A percentile compares a stretch with the other conserved stretches of the same genome.
phyloP scores from a whole-genome alignment of 2,888 invertebrate genomes.

The Coenonympha arcania region DNA sequence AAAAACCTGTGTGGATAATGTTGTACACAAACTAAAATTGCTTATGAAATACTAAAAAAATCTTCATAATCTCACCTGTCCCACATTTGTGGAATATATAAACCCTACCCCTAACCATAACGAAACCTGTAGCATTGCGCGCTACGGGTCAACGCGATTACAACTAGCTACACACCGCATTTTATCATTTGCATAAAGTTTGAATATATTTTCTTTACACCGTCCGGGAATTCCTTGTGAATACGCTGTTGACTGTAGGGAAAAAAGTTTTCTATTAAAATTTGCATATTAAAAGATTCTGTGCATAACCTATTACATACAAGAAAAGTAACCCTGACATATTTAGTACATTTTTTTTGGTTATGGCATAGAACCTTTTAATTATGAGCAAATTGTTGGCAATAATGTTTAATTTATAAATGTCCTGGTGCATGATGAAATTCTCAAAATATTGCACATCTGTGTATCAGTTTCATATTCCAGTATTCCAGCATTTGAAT shows the following conservation, averaged over 20 bases:
- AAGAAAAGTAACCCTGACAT: background rate
- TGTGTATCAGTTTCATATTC: background rate
- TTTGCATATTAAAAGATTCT: constrained; percentile 67
- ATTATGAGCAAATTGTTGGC: constrained; percentile 50
- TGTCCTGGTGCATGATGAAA: background rate
- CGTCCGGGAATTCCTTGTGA: constrained; percentile 68
- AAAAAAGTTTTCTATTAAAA: constrained; percentile 70
- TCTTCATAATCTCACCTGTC: constrained; percentile 72
- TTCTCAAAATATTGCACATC: background rate
- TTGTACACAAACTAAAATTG: constrained; percentile 52
- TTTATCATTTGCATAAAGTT: constrained; percentile 62
- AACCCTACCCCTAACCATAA: constrained; percentile 70
- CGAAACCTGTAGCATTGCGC: constrained; percentile 76
- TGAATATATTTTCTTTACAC: constrained; percentile 61
- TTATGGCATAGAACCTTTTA: constrained; percentile 64
- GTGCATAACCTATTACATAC: constrained; percentile 43
- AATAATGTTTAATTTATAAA: constrained; percentile 3
- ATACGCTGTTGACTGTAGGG: constrained; percentile 74
- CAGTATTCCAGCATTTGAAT: background rate
- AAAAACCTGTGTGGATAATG: constrained; percentile 22
- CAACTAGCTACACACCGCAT: constrained; percentile 70
- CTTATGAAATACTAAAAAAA: constrained; percentile 64
- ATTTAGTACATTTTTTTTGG: constrained; percentile 13
- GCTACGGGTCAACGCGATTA: constrained; percentile 73
- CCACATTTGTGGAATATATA: constrained; percentile 65